phyloP scores from a whole-genome alignment of 2,888 invertebrate genomes.

The Nemapogon koenigi region DNA sequence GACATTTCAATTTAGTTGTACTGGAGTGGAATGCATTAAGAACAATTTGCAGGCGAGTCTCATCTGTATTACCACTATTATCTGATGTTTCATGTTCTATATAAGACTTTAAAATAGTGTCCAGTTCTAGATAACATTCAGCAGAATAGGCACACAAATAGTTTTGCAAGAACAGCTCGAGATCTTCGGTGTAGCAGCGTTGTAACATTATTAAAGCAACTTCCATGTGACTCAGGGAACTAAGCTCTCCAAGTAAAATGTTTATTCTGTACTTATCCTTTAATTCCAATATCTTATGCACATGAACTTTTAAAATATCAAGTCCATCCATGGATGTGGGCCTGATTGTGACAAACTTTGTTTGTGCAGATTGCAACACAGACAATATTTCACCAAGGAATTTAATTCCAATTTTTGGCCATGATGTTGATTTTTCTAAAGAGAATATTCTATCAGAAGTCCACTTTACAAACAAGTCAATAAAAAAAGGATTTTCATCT shows the following conservation, averaged over 20 bases:
- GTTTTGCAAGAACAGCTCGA: constrained; percentile 39
- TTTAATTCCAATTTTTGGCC: constrained; percentile 58
- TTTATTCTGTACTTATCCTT: constrained; percentile 57
- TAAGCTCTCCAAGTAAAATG: constrained; percentile 45
- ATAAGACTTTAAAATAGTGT: constrained; percentile 42
- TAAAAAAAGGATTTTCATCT: constrained; percentile 47
- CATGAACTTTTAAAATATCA: constrained; percentile 42
- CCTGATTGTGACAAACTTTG: constrained; percentile 34
- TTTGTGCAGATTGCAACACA: constrained; percentile 40
- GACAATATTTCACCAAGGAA: constrained; percentile 42
- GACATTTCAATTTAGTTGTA: constrained; percentile 40
- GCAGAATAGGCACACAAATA: constrained; percentile 47
- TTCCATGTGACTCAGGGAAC: constrained; percentile 45
- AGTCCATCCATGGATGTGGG: constrained; percentile 53
- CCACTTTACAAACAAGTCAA: constrained; percentile 56
- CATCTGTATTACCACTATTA: constrained; percentile 47
- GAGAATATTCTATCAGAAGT: constrained; percentile 48
- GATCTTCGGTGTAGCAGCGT: constrained; percentile 56
- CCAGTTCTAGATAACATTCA: constrained; percentile 45
- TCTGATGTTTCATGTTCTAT: constrained; percentile 47
- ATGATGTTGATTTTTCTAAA: constrained; percentile 49
- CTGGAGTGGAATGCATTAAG: constrained; percentile 39
- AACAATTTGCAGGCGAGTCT: constrained; percentile 38
- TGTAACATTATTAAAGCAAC: constrained; percentile 51
- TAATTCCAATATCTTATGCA: constrained; percentile 43